Percentiles rank a stretch among this genome's conserved stretches.
phyloP scores from a whole-genome alignment of 2,797 vertebrate genomes.

The Semaprochilodus insignis region DNA sequence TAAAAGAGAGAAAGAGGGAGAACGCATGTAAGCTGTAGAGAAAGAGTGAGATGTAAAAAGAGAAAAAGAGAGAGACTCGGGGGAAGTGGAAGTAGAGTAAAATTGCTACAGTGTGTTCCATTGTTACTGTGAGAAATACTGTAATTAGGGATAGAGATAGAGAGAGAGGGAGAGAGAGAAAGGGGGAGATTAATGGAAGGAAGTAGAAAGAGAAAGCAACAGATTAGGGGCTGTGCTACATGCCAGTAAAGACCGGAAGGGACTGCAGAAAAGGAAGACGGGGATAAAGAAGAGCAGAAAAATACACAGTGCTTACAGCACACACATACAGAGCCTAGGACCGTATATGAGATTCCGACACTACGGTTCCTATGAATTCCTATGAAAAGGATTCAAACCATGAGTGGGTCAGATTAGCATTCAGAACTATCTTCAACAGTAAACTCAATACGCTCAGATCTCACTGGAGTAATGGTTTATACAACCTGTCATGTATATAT shows the following conservation, averaged over 20 bases:
- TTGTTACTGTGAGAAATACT: slow-evolving; percentile 33
- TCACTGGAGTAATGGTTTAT: too few relatives aligned
- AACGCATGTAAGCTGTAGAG: neutral
- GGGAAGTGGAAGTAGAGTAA: neutral
- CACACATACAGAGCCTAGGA: neutral
- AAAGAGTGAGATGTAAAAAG: too few relatives aligned
- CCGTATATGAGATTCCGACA: neutral
- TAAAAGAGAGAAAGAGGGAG: neutral
- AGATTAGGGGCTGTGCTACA: slow-evolving; percentile 12
- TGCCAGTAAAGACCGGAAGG: slow-evolving; percentile 12
- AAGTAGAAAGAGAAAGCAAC: slow-evolving; percentile 15
- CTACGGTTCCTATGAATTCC: too few relatives aligned
- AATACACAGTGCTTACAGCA: slow-evolving; percentile 13
- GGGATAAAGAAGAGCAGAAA: neutral
- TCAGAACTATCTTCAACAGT: too few relatives aligned
- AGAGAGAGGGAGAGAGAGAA: slow-evolving; percentile 22
- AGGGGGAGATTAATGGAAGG: slow-evolving; percentile 9
- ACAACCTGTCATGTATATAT: too few relatives aligned
- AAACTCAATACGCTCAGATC: too few relatives aligned
- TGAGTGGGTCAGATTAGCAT: too few relatives aligned
- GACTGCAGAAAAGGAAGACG: neutral
- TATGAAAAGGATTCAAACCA: too few relatives aligned
- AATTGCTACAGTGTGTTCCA: slow-evolving; percentile 28
- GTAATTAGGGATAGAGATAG: slow-evolving; percentile 28
- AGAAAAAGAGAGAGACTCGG: neutral